Conservation (phyloP, 2,113 vertebrate species). For the Platycercus adscitus region DNA sequence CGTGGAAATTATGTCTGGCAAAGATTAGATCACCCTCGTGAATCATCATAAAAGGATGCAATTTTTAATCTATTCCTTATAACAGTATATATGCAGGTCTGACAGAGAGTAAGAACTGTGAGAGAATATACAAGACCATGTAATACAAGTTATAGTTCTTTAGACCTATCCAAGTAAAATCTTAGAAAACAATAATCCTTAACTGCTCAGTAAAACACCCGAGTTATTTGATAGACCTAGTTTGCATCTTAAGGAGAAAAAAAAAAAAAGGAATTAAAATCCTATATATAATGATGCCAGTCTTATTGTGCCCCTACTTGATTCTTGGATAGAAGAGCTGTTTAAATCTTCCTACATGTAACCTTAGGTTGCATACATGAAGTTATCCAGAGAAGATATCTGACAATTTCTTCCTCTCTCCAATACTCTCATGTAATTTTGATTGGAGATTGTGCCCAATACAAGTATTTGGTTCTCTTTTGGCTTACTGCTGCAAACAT, state of each 20-base stretch:
- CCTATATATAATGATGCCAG: neutral
- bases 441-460: neutral
- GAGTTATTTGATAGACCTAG: neutral
- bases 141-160: neutral
- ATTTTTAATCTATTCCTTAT: neutral
- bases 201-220: neutral
- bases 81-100: neutral
- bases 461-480: neutral
- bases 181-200: neutral
- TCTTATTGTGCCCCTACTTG: neutral
- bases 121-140: neutral
- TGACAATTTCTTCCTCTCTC: neutral
- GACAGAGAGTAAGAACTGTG: neutral
- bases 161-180: neutral
- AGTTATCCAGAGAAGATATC: neutral
- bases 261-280: neutral
- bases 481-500: neutral
- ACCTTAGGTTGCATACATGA: neutral
- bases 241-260: neutral
- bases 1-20: neutral
- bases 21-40: neutral
- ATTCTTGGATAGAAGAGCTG: neutral
- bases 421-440: neutral
- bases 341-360: neutral
- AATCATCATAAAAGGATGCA: neutral